phyloP scores from a whole-genome alignment of 2,888 invertebrate species.

The Scotopteryx bipunctaria region DNA sequence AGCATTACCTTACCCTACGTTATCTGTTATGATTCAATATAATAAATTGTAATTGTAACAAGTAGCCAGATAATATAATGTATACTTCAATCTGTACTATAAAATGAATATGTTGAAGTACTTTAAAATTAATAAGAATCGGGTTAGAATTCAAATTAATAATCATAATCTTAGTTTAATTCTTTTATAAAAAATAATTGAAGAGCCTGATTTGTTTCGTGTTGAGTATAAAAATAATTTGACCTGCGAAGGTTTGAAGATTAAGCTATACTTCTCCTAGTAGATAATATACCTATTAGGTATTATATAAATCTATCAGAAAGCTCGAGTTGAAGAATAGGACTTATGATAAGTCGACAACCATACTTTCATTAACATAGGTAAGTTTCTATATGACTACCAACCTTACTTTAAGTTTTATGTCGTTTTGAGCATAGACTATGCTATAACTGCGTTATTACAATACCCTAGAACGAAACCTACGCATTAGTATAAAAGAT shows the following conservation, averaged over 20 bases:
- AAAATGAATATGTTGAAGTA: too few relatives aligned
- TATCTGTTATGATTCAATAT: constrained; percentile 5
- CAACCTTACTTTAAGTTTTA: constrained; percentile 22
- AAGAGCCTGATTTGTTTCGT: neutral
- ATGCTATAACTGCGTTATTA: constrained; percentile 42
- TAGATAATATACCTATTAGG: constrained; percentile 24
- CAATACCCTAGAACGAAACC: constrained; percentile 7
- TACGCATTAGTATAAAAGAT: constrained; percentile 31
- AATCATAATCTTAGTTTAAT: too few relatives aligned
- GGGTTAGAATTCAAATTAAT: too few relatives aligned
- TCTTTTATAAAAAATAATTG: too few relatives aligned
- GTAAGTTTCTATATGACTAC: constrained; percentile 29
- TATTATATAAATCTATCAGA: constrained; percentile 61
- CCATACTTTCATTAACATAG: constrained; percentile 60
- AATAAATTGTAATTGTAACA: too few relatives aligned
- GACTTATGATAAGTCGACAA: constrained; percentile 78
- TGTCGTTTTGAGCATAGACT: constrained; percentile 64
- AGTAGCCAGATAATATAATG: too few relatives aligned
- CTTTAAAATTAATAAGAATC: too few relatives aligned
- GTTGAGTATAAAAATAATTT: constrained; percentile 41
- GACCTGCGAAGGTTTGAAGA: constrained; percentile 22
- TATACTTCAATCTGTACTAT: too few relatives aligned
- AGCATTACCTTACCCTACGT: constrained; percentile 17
- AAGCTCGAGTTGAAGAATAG: constrained; percentile 77
- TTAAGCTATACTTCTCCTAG: constrained; percentile 16